A percentile compares a stretch with the other conserved stretches of the same genome.
Evolutionary conservation across 2,797 vertebrate species (phyloP).

Genomic region (Pteronotus mesoamericanus): DNA sequence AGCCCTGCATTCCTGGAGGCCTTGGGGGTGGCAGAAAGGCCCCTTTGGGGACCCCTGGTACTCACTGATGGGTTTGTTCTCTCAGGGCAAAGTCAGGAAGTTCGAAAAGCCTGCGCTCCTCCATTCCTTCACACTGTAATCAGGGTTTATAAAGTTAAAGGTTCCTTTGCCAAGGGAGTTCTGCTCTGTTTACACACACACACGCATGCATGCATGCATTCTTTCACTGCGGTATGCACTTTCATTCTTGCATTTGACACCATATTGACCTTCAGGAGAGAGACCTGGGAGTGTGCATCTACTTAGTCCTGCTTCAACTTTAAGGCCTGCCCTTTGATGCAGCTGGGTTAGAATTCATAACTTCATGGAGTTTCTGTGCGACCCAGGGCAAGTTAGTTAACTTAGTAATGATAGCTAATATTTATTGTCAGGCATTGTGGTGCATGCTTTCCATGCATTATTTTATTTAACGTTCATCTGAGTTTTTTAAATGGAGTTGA

Average conservation of each 20-base stretch:
- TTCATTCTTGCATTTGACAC: not conserved
- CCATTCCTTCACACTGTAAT: not conserved
- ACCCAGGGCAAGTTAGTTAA: not conserved
- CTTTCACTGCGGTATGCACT: not conserved
- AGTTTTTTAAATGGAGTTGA: not conserved
- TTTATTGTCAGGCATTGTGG: not conserved
- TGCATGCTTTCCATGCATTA: not conserved
- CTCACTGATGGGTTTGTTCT: not conserved
- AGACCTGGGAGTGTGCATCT: not conserved
- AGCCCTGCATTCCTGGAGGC: not conserved
- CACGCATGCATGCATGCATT: not conserved
- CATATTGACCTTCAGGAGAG: not conserved
- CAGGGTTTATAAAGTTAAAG: conserved; percentile 1
- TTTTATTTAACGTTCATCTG: not conserved
- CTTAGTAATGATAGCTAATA: not conserved
- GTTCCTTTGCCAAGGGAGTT: not conserved
- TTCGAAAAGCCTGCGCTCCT: not conserved
- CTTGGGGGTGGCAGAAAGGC: not conserved
- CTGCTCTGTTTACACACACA: not conserved
- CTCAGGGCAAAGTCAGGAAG: not conserved
- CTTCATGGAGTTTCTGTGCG: not conserved
- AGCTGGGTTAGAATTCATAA: not conserved
- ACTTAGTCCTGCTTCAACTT: not conserved
- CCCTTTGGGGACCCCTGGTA: not conserved
- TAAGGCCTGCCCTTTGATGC: not conserved